A percentile compares a stretch with the other conserved stretches of the same genome.
These are phyloP conservation scores for Passerina amoena DNA, from an alignment of 2,113 vertebrate species.

Conservation along the genomic window DNA sequence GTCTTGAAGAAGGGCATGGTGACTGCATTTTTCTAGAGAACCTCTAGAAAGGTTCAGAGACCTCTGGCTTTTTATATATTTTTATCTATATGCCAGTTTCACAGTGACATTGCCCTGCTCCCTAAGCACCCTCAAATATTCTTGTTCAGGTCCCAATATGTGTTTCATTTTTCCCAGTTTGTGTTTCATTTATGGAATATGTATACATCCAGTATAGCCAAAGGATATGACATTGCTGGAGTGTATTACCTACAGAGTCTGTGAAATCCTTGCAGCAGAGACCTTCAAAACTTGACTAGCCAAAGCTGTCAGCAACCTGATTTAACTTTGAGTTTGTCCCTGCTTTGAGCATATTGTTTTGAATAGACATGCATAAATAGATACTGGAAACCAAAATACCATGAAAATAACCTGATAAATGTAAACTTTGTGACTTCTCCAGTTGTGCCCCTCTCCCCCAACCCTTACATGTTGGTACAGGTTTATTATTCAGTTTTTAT, in stretches of 20 bases:
- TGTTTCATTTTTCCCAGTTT: neutral
- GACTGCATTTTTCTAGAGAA: neutral
- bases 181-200: neutral
- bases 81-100: neutral
- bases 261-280: neutral
- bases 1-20: neutral
- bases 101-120: neutral
- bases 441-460: accelerated
- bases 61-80: neutral
- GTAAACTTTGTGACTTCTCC: neutral
- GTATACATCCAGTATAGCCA: neutral
- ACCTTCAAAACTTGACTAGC: neutral
- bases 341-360: neutral
- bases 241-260: neutral
- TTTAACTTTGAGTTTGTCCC: neutral
- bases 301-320: neutral
- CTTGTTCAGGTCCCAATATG: neutral
- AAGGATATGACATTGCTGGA: neutral
- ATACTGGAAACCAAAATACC: neutral
- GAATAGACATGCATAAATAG: neutral
- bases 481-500: neutral
- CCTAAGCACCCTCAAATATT: neutral
- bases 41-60: neutral
- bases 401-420: neutral
- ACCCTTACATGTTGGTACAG: neutral